phyloP scores from a whole-genome alignment of 2,113 vertebrate species.

The Mionectes macconnelli region DNA sequence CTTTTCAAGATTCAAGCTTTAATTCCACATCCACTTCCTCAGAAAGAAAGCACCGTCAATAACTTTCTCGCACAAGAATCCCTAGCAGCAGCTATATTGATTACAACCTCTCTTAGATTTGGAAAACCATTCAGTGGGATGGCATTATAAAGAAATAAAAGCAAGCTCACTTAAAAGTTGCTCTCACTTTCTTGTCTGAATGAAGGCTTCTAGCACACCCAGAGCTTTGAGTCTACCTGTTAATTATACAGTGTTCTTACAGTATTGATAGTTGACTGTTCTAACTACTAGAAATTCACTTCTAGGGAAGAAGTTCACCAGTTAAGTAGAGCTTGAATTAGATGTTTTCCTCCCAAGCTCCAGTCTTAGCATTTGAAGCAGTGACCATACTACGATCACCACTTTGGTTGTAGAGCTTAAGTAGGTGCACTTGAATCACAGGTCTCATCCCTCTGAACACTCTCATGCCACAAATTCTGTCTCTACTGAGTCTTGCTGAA shows the following conservation, averaged over 20 bases:
- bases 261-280: background rate
- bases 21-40: background rate
- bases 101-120: background rate
- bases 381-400: background rate
- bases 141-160: background rate
- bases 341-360: background rate
- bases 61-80: background rate
- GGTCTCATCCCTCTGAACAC: background rate
- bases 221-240: background rate
- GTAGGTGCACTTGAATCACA: rapidly evolving
- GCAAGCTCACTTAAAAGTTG: background rate
- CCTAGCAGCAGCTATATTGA: background rate
- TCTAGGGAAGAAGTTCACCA: background rate
- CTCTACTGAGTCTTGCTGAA: background rate
- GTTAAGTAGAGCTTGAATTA: background rate
- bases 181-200: background rate
- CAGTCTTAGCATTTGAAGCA: background rate
- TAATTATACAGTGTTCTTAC: background rate
- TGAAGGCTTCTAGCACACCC: background rate
- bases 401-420: background rate
- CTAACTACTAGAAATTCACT: background rate
- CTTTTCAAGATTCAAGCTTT: background rate
- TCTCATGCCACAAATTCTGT: background rate
- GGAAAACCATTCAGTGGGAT: background rate
- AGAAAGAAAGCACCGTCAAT: background rate